These are phyloP conservation scores for Corythornis vintsioides DNA, from an alignment of 2,113 vertebrate genomes.

Conservation along the genomic window DNA sequence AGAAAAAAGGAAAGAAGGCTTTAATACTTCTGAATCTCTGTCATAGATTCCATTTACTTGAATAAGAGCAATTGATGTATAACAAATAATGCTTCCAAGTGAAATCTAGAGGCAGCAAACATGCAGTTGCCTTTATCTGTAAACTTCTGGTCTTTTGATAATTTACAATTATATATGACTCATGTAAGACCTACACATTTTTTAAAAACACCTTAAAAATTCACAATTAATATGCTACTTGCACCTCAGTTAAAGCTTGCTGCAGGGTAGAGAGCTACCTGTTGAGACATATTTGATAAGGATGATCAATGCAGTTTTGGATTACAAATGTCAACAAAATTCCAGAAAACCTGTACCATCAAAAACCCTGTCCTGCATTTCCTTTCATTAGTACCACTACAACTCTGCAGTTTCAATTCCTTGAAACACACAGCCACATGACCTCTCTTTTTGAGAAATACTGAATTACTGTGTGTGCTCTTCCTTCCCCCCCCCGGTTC, in stretches of 20 bases:
- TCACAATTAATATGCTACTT: background rate
- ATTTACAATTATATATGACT: accelerated
- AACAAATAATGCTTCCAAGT: background rate
- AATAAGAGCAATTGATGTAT: background rate
- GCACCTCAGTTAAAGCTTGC: background rate
- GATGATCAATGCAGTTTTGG: background rate
- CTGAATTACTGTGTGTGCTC: background rate
- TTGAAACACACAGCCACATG: background rate
- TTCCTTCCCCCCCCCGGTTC: background rate
- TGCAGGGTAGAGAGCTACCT: background rate
- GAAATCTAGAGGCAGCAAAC: background rate
- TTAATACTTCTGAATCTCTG: background rate
- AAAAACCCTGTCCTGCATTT: background rate
- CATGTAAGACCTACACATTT: background rate
- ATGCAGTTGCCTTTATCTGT: background rate
- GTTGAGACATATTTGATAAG: background rate
- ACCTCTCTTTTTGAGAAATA: background rate
- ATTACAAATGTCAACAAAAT: background rate
- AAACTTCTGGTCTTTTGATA: background rate
- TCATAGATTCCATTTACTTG: background rate
- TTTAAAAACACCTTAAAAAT: background rate
- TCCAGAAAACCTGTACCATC: background rate
- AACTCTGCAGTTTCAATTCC: background rate
- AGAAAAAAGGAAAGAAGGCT: background rate
- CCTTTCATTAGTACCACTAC: background rate